Conservation (phyloP, 1,140 invertebrate genomes). For the Drosophila serrata region DNA sequence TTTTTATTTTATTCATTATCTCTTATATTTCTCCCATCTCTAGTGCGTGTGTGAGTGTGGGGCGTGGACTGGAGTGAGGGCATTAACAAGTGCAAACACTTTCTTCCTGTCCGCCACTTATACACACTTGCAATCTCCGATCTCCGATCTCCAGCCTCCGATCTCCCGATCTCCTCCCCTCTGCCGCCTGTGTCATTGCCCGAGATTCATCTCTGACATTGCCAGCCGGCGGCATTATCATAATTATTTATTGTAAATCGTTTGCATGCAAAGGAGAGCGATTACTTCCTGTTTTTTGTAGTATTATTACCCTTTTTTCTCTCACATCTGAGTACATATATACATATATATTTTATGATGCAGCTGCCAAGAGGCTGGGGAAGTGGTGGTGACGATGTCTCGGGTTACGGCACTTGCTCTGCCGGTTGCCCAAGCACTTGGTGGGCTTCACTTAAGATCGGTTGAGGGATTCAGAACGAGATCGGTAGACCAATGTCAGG, state of each 20-base stretch:
- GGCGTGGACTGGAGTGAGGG: conserved; percentile 11
- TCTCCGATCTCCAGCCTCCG: conserved; percentile 9
- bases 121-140: conserved; percentile 6
- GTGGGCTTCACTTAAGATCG: conserved; percentile 29
- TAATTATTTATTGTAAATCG: conserved; percentile 75
- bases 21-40: background rate
- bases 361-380: conserved; percentile 30
- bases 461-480: conserved; percentile 11
- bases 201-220: conserved; percentile 37
- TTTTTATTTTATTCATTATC: background rate
- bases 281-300: conserved; percentile 59
- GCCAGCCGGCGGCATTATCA: conserved; percentile 46
- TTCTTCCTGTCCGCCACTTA: conserved; percentile 39
- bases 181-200: conserved; percentile 20
- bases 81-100: conserved; percentile 52
- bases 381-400: conserved; percentile 5
- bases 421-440: conserved; percentile 38
- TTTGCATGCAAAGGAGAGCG: conserved; percentile 45
- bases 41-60: background rate
- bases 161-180: no score
- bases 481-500: conserved; percentile 34
- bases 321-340: background rate
- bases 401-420: conserved; percentile 48
- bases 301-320: conserved; percentile 27
- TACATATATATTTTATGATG: conserved; percentile 15